These are phyloP conservation scores for Torymus aiolomorphi DNA, from an alignment of 2,888 invertebrate species.

Conservation along the genomic window DNA sequence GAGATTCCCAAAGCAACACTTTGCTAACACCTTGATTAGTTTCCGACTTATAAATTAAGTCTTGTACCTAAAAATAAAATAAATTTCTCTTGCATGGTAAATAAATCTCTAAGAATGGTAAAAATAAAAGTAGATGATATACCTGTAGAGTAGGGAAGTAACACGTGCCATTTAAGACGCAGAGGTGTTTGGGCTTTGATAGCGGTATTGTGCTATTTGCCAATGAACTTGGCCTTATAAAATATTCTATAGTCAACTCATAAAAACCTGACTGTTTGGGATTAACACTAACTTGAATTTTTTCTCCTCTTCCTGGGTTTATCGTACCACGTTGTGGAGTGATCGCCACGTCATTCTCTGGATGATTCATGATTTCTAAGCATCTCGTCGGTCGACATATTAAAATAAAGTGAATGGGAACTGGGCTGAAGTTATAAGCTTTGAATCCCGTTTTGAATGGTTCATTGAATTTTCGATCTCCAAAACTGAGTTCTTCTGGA, in stretches of 20 bases:
- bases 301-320: slow-evolving; percentile 65
- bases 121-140: slow-evolving; percentile 3
- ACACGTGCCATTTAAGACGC: slow-evolving; percentile 67
- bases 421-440: slow-evolving; percentile 74
- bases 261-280: slow-evolving; percentile 68
- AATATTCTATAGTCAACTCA: slow-evolving; percentile 70
- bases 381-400: slow-evolving; percentile 35
- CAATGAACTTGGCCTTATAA: slow-evolving; percentile 63
- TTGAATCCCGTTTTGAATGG: slow-evolving; percentile 68
- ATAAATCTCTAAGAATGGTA: no score
- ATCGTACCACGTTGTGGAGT: slow-evolving; percentile 64
- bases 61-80: slow-evolving; percentile 68
- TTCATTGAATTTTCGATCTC: slow-evolving; percentile 66
- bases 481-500: slow-evolving; percentile 72
- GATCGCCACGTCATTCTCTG: slow-evolving; percentile 62
- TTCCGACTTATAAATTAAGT: slow-evolving; percentile 66
- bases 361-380: slow-evolving; percentile 29
- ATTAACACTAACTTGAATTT: slow-evolving; percentile 67
- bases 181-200: slow-evolving; percentile 61
- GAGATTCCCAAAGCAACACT: slow-evolving; percentile 72
- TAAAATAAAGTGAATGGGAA: slow-evolving; percentile 72
- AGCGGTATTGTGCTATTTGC: slow-evolving; percentile 57
- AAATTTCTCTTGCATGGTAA: neutral
- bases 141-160: slow-evolving; percentile 73
- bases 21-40: slow-evolving; percentile 69